Evolutionary conservation across 64 coral and sea anemone genomes (phyloP), one percentile per base, ranked within the genome.

Genomic region (Platygyra sinensis): DNA sequence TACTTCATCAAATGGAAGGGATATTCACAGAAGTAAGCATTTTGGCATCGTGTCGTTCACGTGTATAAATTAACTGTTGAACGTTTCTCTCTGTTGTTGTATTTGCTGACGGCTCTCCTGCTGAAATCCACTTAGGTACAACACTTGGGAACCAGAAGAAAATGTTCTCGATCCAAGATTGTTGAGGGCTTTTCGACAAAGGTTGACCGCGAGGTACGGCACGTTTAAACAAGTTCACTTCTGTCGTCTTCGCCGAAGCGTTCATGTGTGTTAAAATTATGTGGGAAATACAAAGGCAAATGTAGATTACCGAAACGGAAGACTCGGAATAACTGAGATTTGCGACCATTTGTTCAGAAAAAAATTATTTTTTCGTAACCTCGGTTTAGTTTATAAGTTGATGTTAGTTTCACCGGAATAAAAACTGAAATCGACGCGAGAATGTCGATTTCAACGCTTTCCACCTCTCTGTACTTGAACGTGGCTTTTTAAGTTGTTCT

Each of bases 1-100:
- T 95, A 91, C 73, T 91, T 95, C 22, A 95, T 95, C 72, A 95
- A 95, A 75, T 95, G 93, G 93, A 95, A 95, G 73, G 93, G 89
- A 38, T 94, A 89, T 59, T 94, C 93, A 16, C 87, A 82, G 22
- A 94, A 87, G 93, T 94, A 80, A 90, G 86, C 6, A 46, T 46
- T 46, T n/a, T 46, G 39, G 5, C 54, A 67, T 67, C 19, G 39
- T 88, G 69, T 55, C 14, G 59, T 60, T 80, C 30, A 77, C 86
- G 71, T 88, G 71, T 33, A 76, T 88, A 75, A 69, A 63, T 88
- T 88, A 61, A 30, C 29, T 1, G 4, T 27, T 60, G 51, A 63
- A 60, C 60, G 52, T 76, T 74, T 36, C 46, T 75, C 5, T 22
- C 55, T 33, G 52, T 64, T 60, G 16, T 4, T 69, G 0, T 28